phyloP scores from a whole-genome alignment of 2,888 invertebrate species.

The Gymnosoma rotundatum region DNA sequence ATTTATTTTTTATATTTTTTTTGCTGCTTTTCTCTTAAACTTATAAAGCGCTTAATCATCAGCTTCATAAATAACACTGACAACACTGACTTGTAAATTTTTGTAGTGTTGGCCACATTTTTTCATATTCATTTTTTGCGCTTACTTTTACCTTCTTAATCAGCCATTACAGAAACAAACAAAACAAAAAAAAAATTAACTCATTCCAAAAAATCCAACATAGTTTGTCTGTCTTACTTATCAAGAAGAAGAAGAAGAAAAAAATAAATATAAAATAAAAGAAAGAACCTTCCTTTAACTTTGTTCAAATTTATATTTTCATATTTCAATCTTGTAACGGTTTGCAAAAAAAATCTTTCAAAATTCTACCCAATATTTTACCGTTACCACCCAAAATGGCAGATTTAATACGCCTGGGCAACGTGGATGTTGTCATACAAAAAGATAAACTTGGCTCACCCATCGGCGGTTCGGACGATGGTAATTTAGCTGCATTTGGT shows the following conservation, averaged over 20 bases:
- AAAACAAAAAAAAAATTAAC: background rate
- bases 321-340: slow-evolving; percentile 47
- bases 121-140: slow-evolving; percentile 4
- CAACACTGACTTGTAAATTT: background rate
- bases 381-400: slow-evolving; percentile 83
- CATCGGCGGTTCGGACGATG: slow-evolving; percentile 93
- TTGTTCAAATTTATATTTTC: slow-evolving; percentile 46
- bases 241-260: slow-evolving; percentile 3
- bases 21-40: background rate
- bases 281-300: background rate
- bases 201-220: slow-evolving; percentile 10
- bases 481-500: slow-evolving; percentile 83
- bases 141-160: slow-evolving; percentile 2
- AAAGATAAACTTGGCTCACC: slow-evolving; percentile 92
- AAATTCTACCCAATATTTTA: slow-evolving; percentile 70
- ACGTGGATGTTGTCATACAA: slow-evolving; percentile 85
- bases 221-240: slow-evolving; percentile 30
- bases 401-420: slow-evolving; percentile 88
- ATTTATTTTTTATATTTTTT: background rate
- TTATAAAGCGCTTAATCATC: slow-evolving; percentile 39
- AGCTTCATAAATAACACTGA: slow-evolving; percentile 31
- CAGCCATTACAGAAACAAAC: background rate
- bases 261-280: background rate
- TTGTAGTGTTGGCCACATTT: slow-evolving; percentile 17
- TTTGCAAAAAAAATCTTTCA: slow-evolving; percentile 62